These are phyloP conservation scores for Limenitis camilla DNA, from an alignment of 2,888 invertebrate species.

Conservation along the genomic window DNA sequence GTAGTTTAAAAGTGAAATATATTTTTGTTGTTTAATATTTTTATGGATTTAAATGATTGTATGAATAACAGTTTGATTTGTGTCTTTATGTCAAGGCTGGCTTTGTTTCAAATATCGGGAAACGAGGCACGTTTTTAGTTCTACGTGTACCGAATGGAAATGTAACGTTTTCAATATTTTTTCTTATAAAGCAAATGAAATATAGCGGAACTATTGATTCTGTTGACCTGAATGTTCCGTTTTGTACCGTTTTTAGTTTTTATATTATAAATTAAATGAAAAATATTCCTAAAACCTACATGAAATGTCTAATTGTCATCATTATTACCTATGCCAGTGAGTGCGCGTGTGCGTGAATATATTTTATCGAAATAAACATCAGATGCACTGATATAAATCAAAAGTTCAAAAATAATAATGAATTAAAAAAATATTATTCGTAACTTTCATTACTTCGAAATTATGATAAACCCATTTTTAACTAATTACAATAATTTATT, in stretches of 20 bases:
- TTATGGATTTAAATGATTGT: constrained; percentile 20
- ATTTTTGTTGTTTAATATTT: constrained; percentile 1
- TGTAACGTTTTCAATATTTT: constrained; percentile 55
- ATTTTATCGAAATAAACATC: too few species aligned
- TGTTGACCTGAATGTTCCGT: constrained; percentile 25
- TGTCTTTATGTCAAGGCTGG: constrained; percentile 56
- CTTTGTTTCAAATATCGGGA: constrained; percentile 63
- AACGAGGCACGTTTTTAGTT: constrained; percentile 53
- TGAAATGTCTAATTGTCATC: not conserved
- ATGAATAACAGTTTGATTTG: constrained; percentile 50
- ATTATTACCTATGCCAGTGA: too few species aligned
- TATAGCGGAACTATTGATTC: constrained; percentile 40
- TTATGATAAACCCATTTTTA: constrained; percentile 3
- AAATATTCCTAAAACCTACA: not conserved
- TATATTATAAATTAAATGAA: not conserved
- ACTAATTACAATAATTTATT: constrained; percentile 5
- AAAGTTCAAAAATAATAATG: too few species aligned
- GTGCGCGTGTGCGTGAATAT: too few species aligned
- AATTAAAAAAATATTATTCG: too few species aligned
- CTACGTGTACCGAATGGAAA: constrained; percentile 55
- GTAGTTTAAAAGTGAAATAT: not conserved
- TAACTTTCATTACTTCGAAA: too few species aligned
- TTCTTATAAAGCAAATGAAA: constrained; percentile 48
- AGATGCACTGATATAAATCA: too few species aligned
- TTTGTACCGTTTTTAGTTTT: constrained; percentile 4